Conservation (phyloP, 2,113 vertebrate species). For the Hystrix cristata region DNA sequence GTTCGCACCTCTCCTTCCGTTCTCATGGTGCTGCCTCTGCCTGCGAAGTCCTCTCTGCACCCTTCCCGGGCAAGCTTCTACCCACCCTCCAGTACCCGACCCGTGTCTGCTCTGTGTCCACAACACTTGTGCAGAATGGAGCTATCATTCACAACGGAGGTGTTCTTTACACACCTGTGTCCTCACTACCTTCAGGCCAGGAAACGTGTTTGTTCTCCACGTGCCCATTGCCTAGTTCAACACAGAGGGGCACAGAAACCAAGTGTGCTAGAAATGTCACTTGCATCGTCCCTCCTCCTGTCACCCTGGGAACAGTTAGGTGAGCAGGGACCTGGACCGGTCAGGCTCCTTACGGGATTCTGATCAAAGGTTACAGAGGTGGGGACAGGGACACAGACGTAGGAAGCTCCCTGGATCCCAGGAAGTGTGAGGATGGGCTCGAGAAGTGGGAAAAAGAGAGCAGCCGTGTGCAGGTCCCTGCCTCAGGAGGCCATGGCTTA, state of each 20-base stretch:
- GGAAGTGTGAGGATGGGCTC: neutral
- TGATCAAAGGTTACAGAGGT: neutral
- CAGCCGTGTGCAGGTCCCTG: neutral
- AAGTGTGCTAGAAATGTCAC: neutral
- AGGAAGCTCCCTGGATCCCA: neutral
- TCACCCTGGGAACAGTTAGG: neutral
- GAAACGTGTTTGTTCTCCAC: neutral
- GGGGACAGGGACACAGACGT: neutral
- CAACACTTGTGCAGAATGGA: neutral
- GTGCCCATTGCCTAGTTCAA: neutral
- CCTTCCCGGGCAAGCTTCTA: neutral
- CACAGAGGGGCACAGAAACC: neutral
- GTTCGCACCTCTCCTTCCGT: no score
- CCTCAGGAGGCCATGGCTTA: neutral
- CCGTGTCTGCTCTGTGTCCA: neutral
- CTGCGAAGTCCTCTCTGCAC: neutral
- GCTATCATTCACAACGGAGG: neutral
- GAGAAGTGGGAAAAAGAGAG: neutral
- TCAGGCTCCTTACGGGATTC: neutral
- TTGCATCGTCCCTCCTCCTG: neutral
- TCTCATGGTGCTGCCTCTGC: neutral
- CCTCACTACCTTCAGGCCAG: neutral
- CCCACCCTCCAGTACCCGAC: neutral
- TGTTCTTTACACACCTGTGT: neutral
- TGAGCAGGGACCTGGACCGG: neutral